These are phyloP conservation scores for Scytalopus superciliaris DNA, from an alignment of 2,113 vertebrate species.

Conservation along the genomic window DNA sequence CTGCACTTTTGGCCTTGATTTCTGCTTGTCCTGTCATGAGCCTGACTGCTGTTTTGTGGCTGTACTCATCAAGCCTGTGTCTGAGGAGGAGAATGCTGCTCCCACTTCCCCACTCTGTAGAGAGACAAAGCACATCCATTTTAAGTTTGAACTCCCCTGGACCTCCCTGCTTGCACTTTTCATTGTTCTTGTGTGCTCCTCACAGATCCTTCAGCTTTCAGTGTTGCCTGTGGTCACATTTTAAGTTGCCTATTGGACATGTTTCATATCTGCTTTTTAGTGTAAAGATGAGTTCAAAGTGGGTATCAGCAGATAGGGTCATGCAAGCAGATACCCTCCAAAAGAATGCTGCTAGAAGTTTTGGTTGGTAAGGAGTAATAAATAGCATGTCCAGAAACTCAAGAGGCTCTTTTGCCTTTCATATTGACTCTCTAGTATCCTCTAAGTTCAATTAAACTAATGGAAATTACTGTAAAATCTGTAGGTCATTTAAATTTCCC, in stretches of 20 bases:
- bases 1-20: background rate
- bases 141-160: background rate
- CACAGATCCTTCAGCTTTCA: background rate
- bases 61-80: background rate
- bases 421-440: background rate
- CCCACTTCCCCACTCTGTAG: background rate
- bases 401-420: background rate
- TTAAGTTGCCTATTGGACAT: fast-evolving
- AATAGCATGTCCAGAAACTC: background rate
- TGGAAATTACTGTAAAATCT: background rate
- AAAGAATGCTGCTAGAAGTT: background rate
- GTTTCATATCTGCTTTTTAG: background rate
- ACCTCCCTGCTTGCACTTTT: background rate
- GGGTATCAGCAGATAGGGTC: background rate
- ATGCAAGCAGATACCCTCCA: background rate
- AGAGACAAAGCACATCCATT: background rate
- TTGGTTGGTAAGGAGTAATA: background rate
- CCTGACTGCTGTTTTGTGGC: background rate
- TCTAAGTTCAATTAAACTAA: background rate
- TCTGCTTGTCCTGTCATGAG: background rate
- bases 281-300: background rate
- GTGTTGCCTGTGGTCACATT: background rate
- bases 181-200: background rate
- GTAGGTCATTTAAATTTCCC: background rate
- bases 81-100: background rate